Evolutionary conservation across 2,888 invertebrate genomes (phyloP).

Genomic region (Melanophora roralis): DNA sequence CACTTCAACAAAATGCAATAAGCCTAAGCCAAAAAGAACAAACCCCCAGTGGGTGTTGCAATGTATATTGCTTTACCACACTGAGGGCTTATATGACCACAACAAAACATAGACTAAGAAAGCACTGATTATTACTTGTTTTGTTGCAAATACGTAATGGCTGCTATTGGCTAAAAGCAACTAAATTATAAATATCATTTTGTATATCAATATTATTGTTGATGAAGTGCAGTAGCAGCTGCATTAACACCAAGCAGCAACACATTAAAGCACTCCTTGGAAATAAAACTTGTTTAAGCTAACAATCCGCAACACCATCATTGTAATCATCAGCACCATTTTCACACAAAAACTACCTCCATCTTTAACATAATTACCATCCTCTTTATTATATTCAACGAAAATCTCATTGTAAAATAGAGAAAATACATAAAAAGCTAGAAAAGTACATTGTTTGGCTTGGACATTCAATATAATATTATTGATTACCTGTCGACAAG

Average conservation of each 20-base stretch:
- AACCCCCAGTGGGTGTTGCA: slow-evolving; percentile 50
- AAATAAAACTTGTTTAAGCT: slow-evolving; percentile 35
- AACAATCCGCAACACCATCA: slow-evolving; percentile 32
- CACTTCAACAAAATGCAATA: too few species aligned
- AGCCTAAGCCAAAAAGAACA: too few species aligned
- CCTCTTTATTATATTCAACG: slow-evolving; percentile 12
- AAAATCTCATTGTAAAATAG: slow-evolving; percentile 25
- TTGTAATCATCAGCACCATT: slow-evolving; percentile 16
- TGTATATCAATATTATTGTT: neutral
- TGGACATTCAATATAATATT: slow-evolving; percentile 57
- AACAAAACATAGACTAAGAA: neutral
- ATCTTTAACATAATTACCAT: slow-evolving; percentile 2
- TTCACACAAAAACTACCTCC: neutral
- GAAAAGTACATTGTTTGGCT: slow-evolving; percentile 9
- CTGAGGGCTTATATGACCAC: slow-evolving; percentile 20
- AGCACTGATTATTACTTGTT: slow-evolving; percentile 56
- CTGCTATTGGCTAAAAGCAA: neutral
- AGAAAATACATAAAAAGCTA: neutral
- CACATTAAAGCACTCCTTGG: slow-evolving; percentile 50
- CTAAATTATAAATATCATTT: neutral
- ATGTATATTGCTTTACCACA: slow-evolving; percentile 30
- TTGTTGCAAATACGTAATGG: slow-evolving; percentile 23
- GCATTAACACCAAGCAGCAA: slow-evolving; percentile 57
- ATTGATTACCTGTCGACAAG: slow-evolving; percentile 64
- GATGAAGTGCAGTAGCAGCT: slow-evolving; percentile 52